A percentile compares a stretch with the other conserved stretches of the same genome.
Evolutionary conservation across 2,797 vertebrate species (phyloP).

Genomic region (Adelosebastes latens): DNA sequence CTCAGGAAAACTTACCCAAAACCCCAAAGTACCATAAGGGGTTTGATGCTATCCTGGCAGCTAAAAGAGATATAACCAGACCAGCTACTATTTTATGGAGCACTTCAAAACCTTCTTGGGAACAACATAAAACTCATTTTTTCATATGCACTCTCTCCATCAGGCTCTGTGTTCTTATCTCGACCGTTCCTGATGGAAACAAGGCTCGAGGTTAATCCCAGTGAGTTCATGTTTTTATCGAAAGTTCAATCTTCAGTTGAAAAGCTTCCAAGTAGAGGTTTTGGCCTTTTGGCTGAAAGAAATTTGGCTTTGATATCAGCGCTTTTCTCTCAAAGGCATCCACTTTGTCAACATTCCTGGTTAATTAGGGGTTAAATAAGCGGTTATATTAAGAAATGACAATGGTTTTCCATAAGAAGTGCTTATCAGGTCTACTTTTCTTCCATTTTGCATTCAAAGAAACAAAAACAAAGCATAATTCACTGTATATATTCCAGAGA

Average conservation of each 20-base stretch:
- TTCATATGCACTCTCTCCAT: neutral
- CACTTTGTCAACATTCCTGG: constrained; percentile 43
- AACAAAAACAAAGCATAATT: neutral
- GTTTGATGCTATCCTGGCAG: neutral
- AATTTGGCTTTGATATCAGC: neutral
- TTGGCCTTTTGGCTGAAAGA: constrained; percentile 1
- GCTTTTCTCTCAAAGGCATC: constrained; percentile 2
- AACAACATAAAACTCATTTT: neutral
- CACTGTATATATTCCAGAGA: neutral
- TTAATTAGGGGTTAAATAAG: constrained; percentile 46
- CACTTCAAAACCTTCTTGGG: neutral
- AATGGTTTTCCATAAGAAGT: neutral
- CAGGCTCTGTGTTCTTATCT: neutral
- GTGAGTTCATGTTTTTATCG: neutral
- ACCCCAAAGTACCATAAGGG: no score
- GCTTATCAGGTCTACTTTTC: neutral
- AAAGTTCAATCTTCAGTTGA: neutral
- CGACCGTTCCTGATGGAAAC: neutral
- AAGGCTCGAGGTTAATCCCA: constrained; percentile 8
- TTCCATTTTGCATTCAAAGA: neutral
- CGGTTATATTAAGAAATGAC: constrained; percentile 3
- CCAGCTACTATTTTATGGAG: neutral
- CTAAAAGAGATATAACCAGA: neutral
- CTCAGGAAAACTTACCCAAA: no score
- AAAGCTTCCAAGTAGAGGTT: constrained; percentile 9